Base-by-base conservation (phyloP, 2,888 invertebrate species). In the Ophioninae sp. region DNA sequence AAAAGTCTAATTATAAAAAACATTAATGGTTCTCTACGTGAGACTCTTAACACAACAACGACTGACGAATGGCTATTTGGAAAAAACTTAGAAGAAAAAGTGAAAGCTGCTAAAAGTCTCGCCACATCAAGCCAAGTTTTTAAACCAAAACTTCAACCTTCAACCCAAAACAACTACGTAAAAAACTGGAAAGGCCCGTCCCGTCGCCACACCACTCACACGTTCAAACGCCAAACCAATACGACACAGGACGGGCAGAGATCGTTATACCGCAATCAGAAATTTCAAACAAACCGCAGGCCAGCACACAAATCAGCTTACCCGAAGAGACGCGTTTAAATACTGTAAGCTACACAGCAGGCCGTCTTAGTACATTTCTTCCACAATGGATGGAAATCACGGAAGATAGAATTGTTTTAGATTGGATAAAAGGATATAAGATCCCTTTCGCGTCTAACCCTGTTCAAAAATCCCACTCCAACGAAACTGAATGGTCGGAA, bases 41-140 rank as follows among this genome's bases (percentile, higher is more conserved):
- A 84, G 20, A 64, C 79, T 23, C 63, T 79, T 3, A 79, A 44
- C 20, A 58, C 72, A 22, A 69, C 79, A 2, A 22, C 37, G 2
- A 20, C 72, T 5, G 79, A 79, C 41, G 79, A 76, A 39, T 79
- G 76, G 79, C 44, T 85, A 10, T 85, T 85, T 51, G 85, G 82
- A 0, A 59, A 78, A 10, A 58, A 78, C 13, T 51, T 85, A 5
- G 56, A 69, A 30, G 73, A 82, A 7, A 77, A 44, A 39, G 71
- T 30, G 30, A 30, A 30, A 3, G 3, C 3, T 30, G 30, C 30
- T 2, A 30, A 30, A 3, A 30, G 3, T 82, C 51, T 83, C 20
- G 67, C 68, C 67, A 39, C 13, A 6, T 56, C 83, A 6, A 37
- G 67, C 0, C 73, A 79, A n/a, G 77, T 73, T 37, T 65, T 83